These are phyloP conservation scores for Rhyacophila evoluta DNA, from an alignment of 2,888 invertebrate species.

Conservation along the genomic window DNA sequence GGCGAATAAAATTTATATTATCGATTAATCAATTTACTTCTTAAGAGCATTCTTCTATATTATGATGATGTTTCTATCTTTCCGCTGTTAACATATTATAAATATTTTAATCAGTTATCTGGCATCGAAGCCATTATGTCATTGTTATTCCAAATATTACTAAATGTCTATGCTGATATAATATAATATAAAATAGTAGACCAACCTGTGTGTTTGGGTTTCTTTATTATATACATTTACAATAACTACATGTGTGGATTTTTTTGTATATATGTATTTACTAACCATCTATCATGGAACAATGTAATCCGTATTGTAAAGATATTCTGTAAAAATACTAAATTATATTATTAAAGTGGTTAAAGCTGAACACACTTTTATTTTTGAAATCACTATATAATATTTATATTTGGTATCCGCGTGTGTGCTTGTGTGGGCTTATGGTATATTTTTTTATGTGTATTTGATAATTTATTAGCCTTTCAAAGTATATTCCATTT, in stretches of 20 bases:
- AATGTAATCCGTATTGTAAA: not conserved
- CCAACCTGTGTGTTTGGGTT: not conserved
- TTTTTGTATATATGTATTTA: constrained; percentile 11
- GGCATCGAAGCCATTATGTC: not conserved
- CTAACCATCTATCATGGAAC: not conserved
- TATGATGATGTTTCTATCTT: not conserved
- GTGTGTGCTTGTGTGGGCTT: not conserved
- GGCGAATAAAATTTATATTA: not conserved
- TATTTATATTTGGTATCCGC: not conserved
- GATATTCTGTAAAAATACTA: constrained; percentile 22
- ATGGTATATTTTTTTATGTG: not conserved
- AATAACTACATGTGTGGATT: not conserved
- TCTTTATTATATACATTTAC: not conserved
- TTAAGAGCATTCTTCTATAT: not conserved
- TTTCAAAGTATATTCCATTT: not conserved
- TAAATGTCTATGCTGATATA: not conserved
- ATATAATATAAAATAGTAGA: not conserved
- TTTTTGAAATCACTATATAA: constrained; percentile 12
- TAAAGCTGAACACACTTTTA: not conserved
- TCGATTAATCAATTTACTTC: not conserved
- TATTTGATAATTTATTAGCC: not conserved
- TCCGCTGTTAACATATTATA: not conserved
- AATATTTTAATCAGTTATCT: not conserved
- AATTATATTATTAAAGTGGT: not conserved
- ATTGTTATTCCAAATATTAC: not conserved